Percentiles rank a stretch among this genome's conserved stretches.
These are phyloP conservation scores for Norana najaformis DNA, from an alignment of 2,888 invertebrate genomes.

Conservation along the genomic window DNA sequence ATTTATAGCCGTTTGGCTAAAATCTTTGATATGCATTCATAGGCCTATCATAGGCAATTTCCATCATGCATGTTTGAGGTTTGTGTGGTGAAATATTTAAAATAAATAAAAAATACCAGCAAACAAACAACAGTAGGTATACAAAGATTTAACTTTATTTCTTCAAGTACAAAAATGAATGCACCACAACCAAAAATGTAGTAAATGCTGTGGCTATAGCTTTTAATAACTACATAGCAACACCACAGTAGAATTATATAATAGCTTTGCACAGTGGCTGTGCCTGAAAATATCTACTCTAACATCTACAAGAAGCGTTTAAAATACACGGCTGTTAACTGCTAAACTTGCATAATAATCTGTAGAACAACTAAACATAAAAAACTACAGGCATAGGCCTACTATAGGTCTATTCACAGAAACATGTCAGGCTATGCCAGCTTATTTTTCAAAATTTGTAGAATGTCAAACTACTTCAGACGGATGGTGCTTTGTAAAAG, in stretches of 20 bases:
- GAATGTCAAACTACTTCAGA: not conserved
- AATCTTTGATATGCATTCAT: too few species aligned
- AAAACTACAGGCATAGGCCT: too few species aligned
- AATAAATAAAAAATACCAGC: not conserved
- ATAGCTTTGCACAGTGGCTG: conserved; percentile 5
- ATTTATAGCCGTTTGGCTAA: too few species aligned
- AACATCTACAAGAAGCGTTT: not conserved
- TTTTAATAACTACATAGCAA: not conserved
- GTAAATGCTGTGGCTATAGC: not conserved
- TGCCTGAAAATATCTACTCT: not conserved
- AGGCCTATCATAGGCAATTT: too few species aligned
- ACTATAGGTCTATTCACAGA: too few species aligned
- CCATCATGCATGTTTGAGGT: too few species aligned
- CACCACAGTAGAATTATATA: not conserved
- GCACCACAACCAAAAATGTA: not conserved
- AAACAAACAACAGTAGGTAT: not conserved
- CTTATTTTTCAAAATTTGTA: not conserved
- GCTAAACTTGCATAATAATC: not conserved
- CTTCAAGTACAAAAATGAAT: conserved; percentile 6
- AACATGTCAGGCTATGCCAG: not conserved
- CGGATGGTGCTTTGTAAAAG: not conserved
- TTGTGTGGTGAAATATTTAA: too few species aligned
- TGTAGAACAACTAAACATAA: not conserved
- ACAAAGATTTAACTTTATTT: not conserved
- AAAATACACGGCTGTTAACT: not conserved